phyloP scores from a whole-genome alignment of 2,888 invertebrate genomes.

The Acholoe squamosa region DNA sequence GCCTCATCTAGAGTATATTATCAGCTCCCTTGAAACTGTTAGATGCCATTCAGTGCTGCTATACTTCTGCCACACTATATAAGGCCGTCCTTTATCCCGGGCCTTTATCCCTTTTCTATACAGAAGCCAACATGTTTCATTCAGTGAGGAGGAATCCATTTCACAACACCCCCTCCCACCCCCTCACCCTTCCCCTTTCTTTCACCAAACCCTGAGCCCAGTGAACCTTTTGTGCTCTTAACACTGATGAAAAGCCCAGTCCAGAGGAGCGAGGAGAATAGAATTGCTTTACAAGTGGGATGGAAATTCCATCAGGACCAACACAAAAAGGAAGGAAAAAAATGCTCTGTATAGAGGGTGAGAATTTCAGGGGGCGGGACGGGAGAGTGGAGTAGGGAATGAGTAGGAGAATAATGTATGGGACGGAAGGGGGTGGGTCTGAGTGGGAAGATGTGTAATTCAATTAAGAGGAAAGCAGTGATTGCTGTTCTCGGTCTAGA shows the following conservation, averaged over 20 bases:
- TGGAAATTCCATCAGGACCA: not conserved
- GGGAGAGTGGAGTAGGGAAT: not conserved
- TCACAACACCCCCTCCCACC: not conserved
- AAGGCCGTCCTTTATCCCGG: no score
- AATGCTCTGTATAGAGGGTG: not conserved
- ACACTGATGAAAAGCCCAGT: conserved; percentile 38
- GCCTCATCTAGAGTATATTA: no score
- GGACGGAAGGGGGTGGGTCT: not conserved
- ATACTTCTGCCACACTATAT: no score
- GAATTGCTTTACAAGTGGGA: conserved; percentile 14
- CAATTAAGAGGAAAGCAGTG: no score
- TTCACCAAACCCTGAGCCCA: not conserved
- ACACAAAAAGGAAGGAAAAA: not conserved
- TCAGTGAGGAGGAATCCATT: not conserved
- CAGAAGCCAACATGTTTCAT: not conserved
- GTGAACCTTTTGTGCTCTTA: not conserved
- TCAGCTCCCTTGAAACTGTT: no score
- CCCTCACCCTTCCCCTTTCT: not conserved
- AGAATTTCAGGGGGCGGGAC: not conserved
- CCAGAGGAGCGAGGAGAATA: not conserved
- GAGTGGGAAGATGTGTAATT: no score
- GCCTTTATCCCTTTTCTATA: no score
- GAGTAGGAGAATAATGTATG: not conserved
- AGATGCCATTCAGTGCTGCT: no score
- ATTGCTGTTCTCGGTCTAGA: no score